A percentile compares a stretch with the other conserved stretches of the same genome.
Evolutionary conservation across 2,888 invertebrate genomes (phyloP).

Genomic region (Eugnorisma glareosa): DNA sequence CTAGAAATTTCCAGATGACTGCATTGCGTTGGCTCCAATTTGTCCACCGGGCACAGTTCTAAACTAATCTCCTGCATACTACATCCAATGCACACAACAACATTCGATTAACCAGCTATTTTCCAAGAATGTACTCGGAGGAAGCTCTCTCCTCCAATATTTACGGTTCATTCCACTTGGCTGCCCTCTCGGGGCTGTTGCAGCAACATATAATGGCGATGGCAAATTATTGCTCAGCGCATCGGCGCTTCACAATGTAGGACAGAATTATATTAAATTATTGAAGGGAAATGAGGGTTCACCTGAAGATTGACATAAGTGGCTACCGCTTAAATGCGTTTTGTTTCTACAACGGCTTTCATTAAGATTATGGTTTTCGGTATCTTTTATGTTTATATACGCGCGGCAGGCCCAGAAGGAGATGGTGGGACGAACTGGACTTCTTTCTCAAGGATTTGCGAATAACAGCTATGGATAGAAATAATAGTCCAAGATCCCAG

Average conservation of each 20-base stretch:
- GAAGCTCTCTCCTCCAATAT: slow-evolving; percentile 46
- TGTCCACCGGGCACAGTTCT: neutral
- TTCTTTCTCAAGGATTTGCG: no score
- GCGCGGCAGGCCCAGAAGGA: neutral
- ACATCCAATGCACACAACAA: slow-evolving; percentile 6
- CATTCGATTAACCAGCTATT: slow-evolving; percentile 52
- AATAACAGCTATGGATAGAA: no score
- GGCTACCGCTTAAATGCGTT: neutral
- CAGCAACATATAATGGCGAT: slow-evolving; percentile 44
- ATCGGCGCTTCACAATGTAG: slow-evolving; percentile 28
- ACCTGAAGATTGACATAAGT: neutral
- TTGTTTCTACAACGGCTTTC: neutral
- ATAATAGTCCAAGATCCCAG: no score
- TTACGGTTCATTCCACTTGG: slow-evolving; percentile 61
- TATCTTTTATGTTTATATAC: neutral
- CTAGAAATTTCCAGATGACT: neutral
- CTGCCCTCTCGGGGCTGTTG: slow-evolving; percentile 38
- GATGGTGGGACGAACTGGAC: neutral
- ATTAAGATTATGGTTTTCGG: neutral
- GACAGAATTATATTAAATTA: slow-evolving; percentile 38
- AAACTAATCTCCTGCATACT: neutral
- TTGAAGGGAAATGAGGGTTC: neutral
- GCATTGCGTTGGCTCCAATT: neutral
- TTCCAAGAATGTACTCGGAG: slow-evolving; percentile 45
- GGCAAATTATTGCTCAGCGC: slow-evolving; percentile 45